A percentile compares a stretch with the other conserved stretches of the same genome.
phyloP scores from a whole-genome alignment of 37 sponge, comb jelly and placozoan species.

The Chondrosia reniformis region DNA sequence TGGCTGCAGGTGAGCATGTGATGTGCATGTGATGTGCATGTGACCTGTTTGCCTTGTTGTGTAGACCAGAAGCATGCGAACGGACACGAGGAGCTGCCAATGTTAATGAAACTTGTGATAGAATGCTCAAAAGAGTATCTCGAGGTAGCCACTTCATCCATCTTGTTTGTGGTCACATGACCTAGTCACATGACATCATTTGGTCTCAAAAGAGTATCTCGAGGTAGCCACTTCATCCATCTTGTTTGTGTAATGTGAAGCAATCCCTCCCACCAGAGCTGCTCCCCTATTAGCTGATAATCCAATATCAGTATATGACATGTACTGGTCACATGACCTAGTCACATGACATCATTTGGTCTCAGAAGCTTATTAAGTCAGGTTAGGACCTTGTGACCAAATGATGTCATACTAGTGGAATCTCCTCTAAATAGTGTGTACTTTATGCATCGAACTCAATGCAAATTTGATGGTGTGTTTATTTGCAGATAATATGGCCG shows the following conservation, averaged over 20 bases:
- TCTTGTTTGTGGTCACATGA: too few relatives aligned
- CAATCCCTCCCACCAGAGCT: too few relatives aligned
- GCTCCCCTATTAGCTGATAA: too few relatives aligned
- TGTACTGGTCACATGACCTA: too few relatives aligned
- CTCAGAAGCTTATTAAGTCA: not conserved
- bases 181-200: too few relatives aligned
- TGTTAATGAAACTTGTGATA: constrained; percentile 8
- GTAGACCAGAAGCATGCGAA: not conserved
- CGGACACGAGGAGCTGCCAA: not conserved
- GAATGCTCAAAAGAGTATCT: not conserved
- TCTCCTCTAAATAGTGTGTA: too few relatives aligned
- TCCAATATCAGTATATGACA: too few relatives aligned
- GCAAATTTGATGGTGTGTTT: not conserved
- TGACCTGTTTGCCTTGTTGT: not conserved
- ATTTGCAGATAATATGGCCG: not conserved
- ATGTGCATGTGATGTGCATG: not conserved
- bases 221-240: not conserved
- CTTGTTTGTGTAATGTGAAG: too few relatives aligned
- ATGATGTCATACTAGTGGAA: too few relatives aligned
- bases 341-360: too few relatives aligned
- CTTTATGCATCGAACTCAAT: too few relatives aligned
- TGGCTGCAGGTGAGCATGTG: constrained; percentile 12
- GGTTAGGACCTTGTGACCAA: too few relatives aligned
- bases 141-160: not conserved
- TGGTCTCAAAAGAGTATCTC: not conserved